These are phyloP conservation scores for Dyspetes luteomarginatus DNA, from an alignment of 2,888 invertebrate species.

Conservation along the genomic window DNA sequence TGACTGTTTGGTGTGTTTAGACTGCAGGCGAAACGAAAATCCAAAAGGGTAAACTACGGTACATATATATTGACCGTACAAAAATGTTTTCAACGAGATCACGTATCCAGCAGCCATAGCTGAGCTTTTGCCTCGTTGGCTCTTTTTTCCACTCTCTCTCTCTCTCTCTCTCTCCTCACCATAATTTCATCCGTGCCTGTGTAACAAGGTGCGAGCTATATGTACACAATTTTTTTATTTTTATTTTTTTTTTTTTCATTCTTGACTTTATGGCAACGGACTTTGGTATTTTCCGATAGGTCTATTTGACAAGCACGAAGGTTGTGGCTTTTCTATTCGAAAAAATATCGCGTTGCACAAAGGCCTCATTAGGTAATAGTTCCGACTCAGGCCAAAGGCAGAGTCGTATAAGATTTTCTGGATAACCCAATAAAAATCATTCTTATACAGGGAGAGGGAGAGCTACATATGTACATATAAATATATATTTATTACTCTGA, in stretches of 20 bases:
- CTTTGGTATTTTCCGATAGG: not conserved
- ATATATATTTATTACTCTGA: not conserved
- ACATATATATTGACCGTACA: not conserved
- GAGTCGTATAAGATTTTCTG: constrained; percentile 2
- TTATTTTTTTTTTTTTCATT: not conserved
- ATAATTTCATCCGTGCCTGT: not conserved
- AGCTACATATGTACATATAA: not conserved
- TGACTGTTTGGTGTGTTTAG: constrained; percentile 52
- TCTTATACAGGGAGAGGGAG: not conserved
- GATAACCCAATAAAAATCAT: constrained; percentile 36
- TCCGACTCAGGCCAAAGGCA: constrained; percentile 13
- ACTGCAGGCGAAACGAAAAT: constrained; percentile 31
- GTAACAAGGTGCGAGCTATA: not conserved
- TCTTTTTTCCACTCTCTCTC: not conserved
- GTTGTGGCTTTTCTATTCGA: not conserved
- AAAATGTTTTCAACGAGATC: constrained; percentile 59
- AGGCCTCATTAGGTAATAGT: constrained; percentile 42
- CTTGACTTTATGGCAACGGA: not conserved
- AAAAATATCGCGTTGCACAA: not conserved
- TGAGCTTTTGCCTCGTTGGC: constrained; percentile 42
- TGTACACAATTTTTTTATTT: not conserved
- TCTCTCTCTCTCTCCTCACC: not conserved
- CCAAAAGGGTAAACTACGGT: constrained; percentile 12
- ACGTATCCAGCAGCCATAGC: constrained; percentile 40
- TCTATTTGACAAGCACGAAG: not conserved